Base-by-base conservation (phyloP, 1,140 invertebrate species). In the Manduca sexta region DNA sequence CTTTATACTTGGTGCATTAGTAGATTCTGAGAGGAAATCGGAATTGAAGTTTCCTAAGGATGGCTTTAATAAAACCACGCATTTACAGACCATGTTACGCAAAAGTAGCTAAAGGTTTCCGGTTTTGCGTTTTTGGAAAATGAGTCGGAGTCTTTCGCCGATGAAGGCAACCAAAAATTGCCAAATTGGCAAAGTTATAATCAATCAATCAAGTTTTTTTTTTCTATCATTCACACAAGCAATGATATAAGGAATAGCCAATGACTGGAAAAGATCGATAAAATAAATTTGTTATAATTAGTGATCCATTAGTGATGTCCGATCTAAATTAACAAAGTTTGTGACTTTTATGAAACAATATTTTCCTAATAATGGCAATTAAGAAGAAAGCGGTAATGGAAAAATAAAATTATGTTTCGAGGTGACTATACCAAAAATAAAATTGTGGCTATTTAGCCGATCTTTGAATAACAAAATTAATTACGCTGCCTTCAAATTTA, bases 331-430 rank as follows among this genome's bases (percentile, higher is more conserved):
- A 49, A 50, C 43, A 45, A 43, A 52, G 47, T 46, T 50, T 50
- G 45, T 52, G 42, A 45, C 52, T 45, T 57, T 45, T 38, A 14
- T 34, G 26, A 35, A 49, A 48, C n/a, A n/a, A 48, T 45, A 33
- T 44, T 57, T 52, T 16, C 30, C n/a, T 57, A 57, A 52, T 57
- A 52, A 52, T 49, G 33, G 49, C 45, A 57, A 57, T 57, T 57
- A 57, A 57, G 55, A 52, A 13, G 45, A 45, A 30, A 52, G 26
- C 55, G 45, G 49, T 57, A 57, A 57, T 57, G 55, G 55, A 57
- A 52, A 51, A 57, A 57, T 57, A 49, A 57, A 57, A 57, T 57
- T 52, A 52, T 40, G 48, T 45, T 45, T 49, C 30, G 31, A 49
- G 45, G 55, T 49, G 45, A 52, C 42, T 45, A 42, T 40, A 17